A percentile compares a stretch with the other conserved stretches of the same genome.
These are phyloP conservation scores for Cyrtodaria siliqua DNA, from an alignment of 2,888 invertebrate genomes.

Conservation along the genomic window DNA sequence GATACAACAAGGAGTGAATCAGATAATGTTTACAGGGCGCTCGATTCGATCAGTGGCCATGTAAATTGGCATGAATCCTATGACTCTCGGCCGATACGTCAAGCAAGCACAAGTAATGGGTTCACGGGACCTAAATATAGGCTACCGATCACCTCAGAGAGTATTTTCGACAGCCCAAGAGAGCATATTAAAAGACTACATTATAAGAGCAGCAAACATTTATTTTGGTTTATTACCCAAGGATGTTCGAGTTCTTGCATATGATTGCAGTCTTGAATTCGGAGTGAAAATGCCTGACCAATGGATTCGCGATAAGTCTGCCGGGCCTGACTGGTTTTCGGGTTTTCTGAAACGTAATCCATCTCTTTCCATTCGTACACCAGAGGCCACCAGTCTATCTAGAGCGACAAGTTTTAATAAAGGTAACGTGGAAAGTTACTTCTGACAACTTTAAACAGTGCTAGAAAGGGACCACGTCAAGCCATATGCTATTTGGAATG, in stretches of 20 bases:
- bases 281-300: too few relatives aligned
- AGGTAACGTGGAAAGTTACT: conserved; percentile 2
- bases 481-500: conserved; percentile 25
- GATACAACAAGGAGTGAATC: conserved; percentile 26
- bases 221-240: too few relatives aligned
- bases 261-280: too few relatives aligned
- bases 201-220: conserved; percentile 9
- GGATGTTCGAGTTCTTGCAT: too few relatives aligned
- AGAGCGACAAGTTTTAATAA: conserved; percentile 18
- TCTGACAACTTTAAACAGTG: conserved; percentile 2
- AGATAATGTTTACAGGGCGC: conserved; percentile 32
- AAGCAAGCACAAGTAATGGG: too few relatives aligned
- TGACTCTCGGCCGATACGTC: too few relatives aligned
- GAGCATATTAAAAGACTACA: too few relatives aligned
- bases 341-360: conserved; percentile 46
- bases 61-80: conserved; percentile 27
- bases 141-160: conserved; percentile 18
- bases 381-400: conserved; percentile 16
- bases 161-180: too few relatives aligned
- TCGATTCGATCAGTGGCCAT: conserved; percentile 36
- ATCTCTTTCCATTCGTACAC: conserved; percentile 12
- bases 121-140: conserved; percentile 37
- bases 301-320: too few relatives aligned
- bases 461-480: conserved; percentile 11
- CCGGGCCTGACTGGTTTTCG: conserved; percentile 34